A percentile compares a stretch with the other conserved stretches of the same genome.
These are phyloP conservation scores for Liposcelis brunnea DNA, from an alignment of 2,888 invertebrate species.

Conservation along the genomic window DNA sequence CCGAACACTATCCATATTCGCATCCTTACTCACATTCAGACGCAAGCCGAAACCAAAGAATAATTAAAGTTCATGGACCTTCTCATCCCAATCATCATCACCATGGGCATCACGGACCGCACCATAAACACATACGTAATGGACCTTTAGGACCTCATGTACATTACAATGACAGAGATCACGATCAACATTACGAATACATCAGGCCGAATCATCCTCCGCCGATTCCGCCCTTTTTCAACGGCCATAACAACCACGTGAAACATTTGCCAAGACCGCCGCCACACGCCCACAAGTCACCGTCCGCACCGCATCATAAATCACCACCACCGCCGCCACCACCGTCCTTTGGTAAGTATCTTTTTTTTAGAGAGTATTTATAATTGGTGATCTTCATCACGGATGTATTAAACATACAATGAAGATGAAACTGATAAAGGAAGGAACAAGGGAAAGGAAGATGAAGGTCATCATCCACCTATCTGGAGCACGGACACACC, in stretches of 20 bases:
- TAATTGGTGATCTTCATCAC: too few species aligned
- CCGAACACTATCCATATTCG: too few species aligned
- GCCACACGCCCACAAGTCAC: background rate
- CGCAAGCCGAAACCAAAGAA: background rate
- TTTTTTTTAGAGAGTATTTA: too few species aligned
- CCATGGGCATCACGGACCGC: background rate
- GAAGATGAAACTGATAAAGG: too few species aligned
- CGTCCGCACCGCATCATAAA: too few species aligned
- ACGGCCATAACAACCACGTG: background rate
- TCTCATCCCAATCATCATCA: background rate
- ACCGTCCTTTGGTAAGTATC: conserved; percentile 1
- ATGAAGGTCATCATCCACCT: too few species aligned
- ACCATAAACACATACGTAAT: conserved; percentile 5
- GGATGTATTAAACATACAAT: too few species aligned
- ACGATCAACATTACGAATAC: conserved; percentile 8
- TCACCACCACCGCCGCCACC: too few species aligned
- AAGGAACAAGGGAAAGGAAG: too few species aligned
- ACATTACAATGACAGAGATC: conserved; percentile 1
- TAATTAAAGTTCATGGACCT: conserved; percentile 1
- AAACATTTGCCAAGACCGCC: background rate
- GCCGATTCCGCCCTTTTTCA: conserved; percentile 5
- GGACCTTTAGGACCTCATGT: conserved; percentile 8
- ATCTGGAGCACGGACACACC: too few species aligned
- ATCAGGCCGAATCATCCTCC: conserved; percentile 4
- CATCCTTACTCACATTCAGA: too few species aligned